Evolutionary conservation across 2,797 vertebrate species (phyloP), one percentile per base, ranked within the genome.

Genomic region (Myoxocephalus aenaeus): DNA sequence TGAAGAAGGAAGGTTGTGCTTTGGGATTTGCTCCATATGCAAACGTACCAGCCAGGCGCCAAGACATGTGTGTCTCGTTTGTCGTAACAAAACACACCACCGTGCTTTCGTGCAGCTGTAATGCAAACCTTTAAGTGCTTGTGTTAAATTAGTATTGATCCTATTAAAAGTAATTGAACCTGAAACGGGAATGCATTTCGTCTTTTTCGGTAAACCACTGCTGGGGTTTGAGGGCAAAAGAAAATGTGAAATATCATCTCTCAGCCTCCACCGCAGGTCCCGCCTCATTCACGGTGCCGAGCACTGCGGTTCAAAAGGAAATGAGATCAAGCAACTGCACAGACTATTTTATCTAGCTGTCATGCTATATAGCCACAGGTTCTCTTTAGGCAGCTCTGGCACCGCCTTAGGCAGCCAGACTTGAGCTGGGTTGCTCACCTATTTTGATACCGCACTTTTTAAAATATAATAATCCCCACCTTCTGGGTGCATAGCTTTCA

Each of bases 261-360:
- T 65, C 48, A 70, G 80, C 36, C 69, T 86, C 51, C 64, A 67
- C 72, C 81, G 54, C 67, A 77, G 42, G 65, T 78, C 86, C 58
- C 67, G 65, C 62, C 67, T 82, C 63, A 65, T 68, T 76, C 54
- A 32, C 42, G 32, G 56, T 73, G 70, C 64, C 62, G 53, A 85
- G 53, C n/a, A 59, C 80, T 75, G 71, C 71, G 74, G 81, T 80
- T 92, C 71, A 85, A 81, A 75, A 27, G 77, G 77, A 81, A 90
- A 86, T 83, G 79, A 89, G 84, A 89, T 89, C 84, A 89, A 84
- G 81, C 69, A 63, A 74, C 75, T 83, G 81, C 88, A 76, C 77
- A 86, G 79, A 82, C 79, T 78, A 79, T 85, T 90, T 90, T 87
- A 89, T 89, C 86, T 86, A 64, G 78, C 82, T 84, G 89, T 84